Evolutionary conservation across 2,113 vertebrate species (phyloP).

Genomic region (Butastur rufipennis): DNA sequence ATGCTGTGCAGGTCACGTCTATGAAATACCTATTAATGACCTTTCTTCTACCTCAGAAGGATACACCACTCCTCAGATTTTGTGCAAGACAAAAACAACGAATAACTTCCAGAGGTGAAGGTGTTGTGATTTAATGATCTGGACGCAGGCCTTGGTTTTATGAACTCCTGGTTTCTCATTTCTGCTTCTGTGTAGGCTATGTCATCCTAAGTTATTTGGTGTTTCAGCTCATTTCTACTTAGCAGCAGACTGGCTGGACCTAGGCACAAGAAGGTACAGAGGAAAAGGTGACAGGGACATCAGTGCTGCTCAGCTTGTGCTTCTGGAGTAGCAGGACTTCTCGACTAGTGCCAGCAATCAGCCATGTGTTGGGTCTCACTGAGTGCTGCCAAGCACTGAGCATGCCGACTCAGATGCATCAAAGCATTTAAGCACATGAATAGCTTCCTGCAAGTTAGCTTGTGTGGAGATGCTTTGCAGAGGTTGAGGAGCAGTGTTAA

Average conservation of each 20-base stretch:
- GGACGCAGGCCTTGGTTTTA: background rate
- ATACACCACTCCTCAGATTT: background rate
- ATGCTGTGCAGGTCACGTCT: background rate
- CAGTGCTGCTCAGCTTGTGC: background rate
- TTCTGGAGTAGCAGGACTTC: background rate
- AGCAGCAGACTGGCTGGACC: background rate
- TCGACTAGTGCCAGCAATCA: background rate
- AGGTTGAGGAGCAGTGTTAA: background rate
- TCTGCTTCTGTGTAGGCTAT: background rate
- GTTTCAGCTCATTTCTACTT: background rate
- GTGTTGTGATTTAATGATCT: background rate
- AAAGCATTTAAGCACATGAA: background rate
- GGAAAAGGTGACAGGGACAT: background rate
- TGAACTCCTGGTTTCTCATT: background rate
- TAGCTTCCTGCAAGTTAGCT: background rate
- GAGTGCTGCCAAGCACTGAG: background rate
- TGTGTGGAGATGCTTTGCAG: background rate
- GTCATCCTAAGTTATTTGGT: background rate
- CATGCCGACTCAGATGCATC: rapidly evolving
- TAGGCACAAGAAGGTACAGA: background rate
- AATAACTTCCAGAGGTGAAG: background rate
- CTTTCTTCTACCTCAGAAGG: background rate
- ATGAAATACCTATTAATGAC: background rate
- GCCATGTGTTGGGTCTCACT: background rate
- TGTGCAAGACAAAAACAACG: background rate